Evolutionary conservation across 1,140 invertebrate genomes (phyloP), one percentile per base, ranked within the genome.

Genomic region (Ladona fulva): DNA sequence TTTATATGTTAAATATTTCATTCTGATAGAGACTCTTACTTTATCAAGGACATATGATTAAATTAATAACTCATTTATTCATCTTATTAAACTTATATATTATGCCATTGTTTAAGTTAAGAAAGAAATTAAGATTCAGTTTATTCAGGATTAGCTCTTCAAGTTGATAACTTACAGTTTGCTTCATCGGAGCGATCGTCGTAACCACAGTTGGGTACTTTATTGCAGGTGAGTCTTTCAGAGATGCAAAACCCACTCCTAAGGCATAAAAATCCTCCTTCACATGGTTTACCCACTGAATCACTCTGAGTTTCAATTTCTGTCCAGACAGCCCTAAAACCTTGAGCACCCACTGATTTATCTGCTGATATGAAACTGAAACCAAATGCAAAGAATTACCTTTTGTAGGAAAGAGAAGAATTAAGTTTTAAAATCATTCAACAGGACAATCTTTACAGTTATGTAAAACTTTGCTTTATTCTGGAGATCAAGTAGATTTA

Each of bases 261-360:
- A 74, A 84, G 82, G 85, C 93, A 95, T 22, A 87, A 86, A 83
- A 93, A 93, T 87, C 86, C 79, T 94, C 91, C 52, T 19, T 66
- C 52, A 81, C 12, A 66, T 42, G 24, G 80, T 75, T 29, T 78
- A 76, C 74, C 80, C 80, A 74, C 73, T 37, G 24, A 75, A 52
- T 14, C 22, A 37, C 1, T 22, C 24, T 11, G 52, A 78, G 7
- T 22, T 44, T 75, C 74, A 25, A 42, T 74, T 87, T 97, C 95
- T 24, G 95, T 96, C 95, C 95, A 97, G 74, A 95, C 90, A 25
- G 93, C 93, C 80, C 91, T 90, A 86, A 96, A 97, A 76, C 95
- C 95, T 82, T 91, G 87, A 78, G 90, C 89, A 74, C 93, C 93
- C 16, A 93, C 92, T 74, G 93, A 92, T 86, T 94, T 95, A 82